A percentile compares a stretch with the other conserved stretches of the same genome.
These are phyloP conservation scores for Poliocrania exsul DNA, from an alignment of 2,797 vertebrate genomes.

Conservation along the genomic window DNA sequence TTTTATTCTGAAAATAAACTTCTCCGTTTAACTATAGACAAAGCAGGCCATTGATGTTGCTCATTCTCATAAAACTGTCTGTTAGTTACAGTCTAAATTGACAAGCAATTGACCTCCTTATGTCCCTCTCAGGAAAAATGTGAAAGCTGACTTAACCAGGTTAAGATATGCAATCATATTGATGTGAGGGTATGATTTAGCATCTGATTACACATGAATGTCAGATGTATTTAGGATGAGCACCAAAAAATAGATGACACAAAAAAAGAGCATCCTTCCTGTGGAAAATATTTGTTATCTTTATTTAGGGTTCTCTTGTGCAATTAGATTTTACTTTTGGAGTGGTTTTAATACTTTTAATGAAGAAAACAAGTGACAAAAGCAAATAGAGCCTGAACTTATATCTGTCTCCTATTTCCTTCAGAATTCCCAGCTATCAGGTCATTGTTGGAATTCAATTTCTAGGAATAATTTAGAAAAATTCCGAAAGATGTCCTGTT, in stretches of 20 bases:
- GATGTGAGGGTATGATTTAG: background rate
- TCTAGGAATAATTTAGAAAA: background rate
- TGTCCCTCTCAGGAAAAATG: background rate
- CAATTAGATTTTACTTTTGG: background rate
- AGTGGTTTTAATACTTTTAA: background rate
- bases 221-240: background rate
- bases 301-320: background rate
- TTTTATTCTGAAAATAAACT: background rate
- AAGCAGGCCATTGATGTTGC: background rate
- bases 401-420: background rate
- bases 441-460: background rate
- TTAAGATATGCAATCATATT: slow-evolving; percentile 32
- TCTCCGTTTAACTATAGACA: background rate
- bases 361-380: background rate
- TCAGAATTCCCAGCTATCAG: background rate
- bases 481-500: background rate
- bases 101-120: slow-evolving; percentile 36
- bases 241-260: background rate
- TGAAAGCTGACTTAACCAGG: slow-evolving; percentile 40
- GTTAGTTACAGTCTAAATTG: background rate
- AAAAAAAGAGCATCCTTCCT: background rate
- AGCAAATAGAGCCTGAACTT: background rate
- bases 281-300: background rate
- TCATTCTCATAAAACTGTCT: background rate
- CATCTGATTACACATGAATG: background rate